These are phyloP conservation scores for Carposina sasakii DNA, from an alignment of 1,140 invertebrate species.

Conservation along the genomic window DNA sequence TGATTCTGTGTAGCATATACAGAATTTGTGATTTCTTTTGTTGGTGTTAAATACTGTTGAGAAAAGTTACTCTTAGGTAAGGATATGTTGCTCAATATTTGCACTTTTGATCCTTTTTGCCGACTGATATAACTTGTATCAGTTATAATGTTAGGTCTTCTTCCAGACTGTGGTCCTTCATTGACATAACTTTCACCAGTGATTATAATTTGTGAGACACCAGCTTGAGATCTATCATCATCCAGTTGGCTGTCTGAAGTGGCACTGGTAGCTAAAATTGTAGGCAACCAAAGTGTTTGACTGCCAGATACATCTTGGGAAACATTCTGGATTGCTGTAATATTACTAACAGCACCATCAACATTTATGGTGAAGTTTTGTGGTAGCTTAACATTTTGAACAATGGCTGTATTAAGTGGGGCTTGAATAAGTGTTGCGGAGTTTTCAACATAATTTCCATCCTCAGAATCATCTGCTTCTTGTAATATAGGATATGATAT, in stretches of 20 bases:
- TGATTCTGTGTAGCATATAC: slow-evolving; percentile 62
- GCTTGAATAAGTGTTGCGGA: slow-evolving; percentile 59
- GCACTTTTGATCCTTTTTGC: slow-evolving; percentile 61
- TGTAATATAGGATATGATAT: slow-evolving; percentile 58
- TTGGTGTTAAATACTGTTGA: slow-evolving; percentile 51
- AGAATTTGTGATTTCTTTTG: slow-evolving; percentile 47
- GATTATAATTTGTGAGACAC: slow-evolving; percentile 68
- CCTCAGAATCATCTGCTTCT: slow-evolving; percentile 52
- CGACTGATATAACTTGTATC: slow-evolving; percentile 53
- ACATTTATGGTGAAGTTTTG: slow-evolving; percentile 68
- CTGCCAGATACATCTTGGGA: slow-evolving; percentile 60
- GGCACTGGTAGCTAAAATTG: slow-evolving; percentile 54
- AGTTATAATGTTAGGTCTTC: slow-evolving; percentile 57
- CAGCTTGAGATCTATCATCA: slow-evolving; percentile 48
- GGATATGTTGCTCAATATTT: slow-evolving; percentile 65
- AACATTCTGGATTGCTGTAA: slow-evolving; percentile 65
- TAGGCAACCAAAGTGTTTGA: slow-evolving; percentile 63
- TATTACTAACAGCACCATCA: slow-evolving; percentile 59
- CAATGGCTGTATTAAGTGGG: slow-evolving; percentile 57
- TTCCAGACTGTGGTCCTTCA: slow-evolving; percentile 39
- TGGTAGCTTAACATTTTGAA: slow-evolving; percentile 65
- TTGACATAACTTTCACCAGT: slow-evolving; percentile 62
- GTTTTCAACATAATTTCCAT: slow-evolving; percentile 56
- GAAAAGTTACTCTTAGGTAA: slow-evolving; percentile 60
- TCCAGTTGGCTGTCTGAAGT: slow-evolving; percentile 50